Conservation (phyloP, 2,797 vertebrate species). For the Sebastes nivosus region DNA sequence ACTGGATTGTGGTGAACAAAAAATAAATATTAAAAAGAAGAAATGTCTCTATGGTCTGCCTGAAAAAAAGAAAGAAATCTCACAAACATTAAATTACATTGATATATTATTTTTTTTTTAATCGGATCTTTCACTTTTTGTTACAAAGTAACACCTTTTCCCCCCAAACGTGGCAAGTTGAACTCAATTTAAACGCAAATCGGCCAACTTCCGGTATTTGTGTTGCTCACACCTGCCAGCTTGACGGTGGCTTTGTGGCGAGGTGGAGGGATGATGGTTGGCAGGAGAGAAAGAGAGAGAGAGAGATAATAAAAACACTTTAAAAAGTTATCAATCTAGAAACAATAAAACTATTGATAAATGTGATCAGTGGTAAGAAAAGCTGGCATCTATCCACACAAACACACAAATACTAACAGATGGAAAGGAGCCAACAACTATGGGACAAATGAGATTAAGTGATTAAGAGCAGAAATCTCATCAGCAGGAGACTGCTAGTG, state of each 20-base stretch:
- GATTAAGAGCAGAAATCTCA: constrained; percentile 53
- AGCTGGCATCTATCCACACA: neutral
- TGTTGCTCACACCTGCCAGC: neutral
- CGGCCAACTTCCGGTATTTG: neutral
- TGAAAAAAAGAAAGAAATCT: neutral
- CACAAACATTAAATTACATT: neutral
- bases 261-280: neutral
- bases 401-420: neutral
- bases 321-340: neutral
- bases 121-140: neutral
- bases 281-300: neutral
- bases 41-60: too few relatives aligned
- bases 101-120: neutral
- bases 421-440: constrained; percentile 37
- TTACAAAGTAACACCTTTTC: neutral
- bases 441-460: constrained; percentile 62
- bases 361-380: neutral
- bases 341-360: neutral
- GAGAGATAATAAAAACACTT: neutral
- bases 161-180: neutral
- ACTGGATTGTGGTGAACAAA: neutral
- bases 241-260: constrained; percentile 8
- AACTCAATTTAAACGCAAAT: neutral
- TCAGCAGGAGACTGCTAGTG: constrained; percentile 31
- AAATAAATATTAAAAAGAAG: neutral